Base-by-base conservation (phyloP, 2,888 invertebrate species). In the Mesorhabditis sp. region DNA sequence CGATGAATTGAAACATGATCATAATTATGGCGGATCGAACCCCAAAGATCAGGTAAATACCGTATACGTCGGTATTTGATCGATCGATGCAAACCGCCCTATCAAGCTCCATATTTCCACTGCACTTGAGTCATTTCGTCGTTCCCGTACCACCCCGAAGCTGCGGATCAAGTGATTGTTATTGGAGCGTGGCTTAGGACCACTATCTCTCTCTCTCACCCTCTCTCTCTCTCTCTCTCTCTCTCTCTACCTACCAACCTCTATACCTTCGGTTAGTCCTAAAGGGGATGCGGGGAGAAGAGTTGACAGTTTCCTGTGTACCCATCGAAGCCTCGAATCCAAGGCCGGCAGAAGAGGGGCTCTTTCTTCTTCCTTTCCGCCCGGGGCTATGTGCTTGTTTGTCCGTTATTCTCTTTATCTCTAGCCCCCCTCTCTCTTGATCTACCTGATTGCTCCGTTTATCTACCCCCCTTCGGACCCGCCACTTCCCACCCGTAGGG, bases 261-360 rank as follows among this genome's bases (percentile, higher is more conserved):
- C n/a, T 50, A 50, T 10, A 50, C 10, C 10, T n/a, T 50, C 7
- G n/a, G n/a, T 10, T 10, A 50, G 58, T 13, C 7, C 58, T 50
- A n/a, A 50, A 50, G 58, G 58, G 58, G 58, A 13, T 10, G 58
- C 7, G 58, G 58, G n/a, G 58, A n/a, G 58, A n/a, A 50, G 58
- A n/a, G 58, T 50, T 50, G 58, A 50, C 58, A 50, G 58, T 50
- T 50, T 50, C 58, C 58, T 50, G 58, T 50, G 58, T 50, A 50
- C 58, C 58, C 58, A 50, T n/a, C 58, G n/a, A 10, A 50, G 7
- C 58, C 58, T n/a, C 58, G 28, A 28, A 28, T 28, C 28, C 28
- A 28, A 28, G 28, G 7, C 58, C 58, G 58, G 58, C 58, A 50
- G 28, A 28, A 28, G 28, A 28, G 28, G 28, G 28, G 28, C 58